These are phyloP conservation scores for Dasypolia templi DNA, from an alignment of 2,888 invertebrate genomes.

Conservation along the genomic window DNA sequence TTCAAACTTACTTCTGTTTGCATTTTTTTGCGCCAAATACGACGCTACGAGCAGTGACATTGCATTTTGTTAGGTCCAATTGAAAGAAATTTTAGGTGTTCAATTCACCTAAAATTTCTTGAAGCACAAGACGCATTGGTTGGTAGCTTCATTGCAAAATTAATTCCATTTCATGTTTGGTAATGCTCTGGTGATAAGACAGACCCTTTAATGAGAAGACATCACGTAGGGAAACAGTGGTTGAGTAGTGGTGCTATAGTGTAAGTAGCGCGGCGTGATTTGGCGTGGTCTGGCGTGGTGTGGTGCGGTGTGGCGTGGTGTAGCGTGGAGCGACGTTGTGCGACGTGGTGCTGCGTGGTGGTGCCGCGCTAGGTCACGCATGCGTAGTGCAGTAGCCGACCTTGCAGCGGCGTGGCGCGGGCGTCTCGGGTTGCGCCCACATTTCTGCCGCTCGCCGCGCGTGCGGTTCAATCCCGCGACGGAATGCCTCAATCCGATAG, in stretches of 20 bases:
- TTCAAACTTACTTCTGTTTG: neutral
- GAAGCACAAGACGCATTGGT: neutral
- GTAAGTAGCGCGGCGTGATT: neutral
- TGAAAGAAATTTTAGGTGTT: neutral
- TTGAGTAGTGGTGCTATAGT: constrained; percentile 20
- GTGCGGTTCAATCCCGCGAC: constrained; percentile 85
- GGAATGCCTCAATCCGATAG: constrained; percentile 87
- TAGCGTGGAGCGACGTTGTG: constrained; percentile 8
- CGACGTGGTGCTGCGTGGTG: constrained; percentile 12
- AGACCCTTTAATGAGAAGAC: neutral
- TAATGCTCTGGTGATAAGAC: neutral
- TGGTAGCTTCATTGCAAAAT: neutral
- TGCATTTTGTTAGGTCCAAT: neutral
- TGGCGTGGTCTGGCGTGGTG: constrained; percentile 6
- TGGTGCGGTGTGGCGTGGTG: constrained; percentile 11
- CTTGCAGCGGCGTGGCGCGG: constrained; percentile 80
- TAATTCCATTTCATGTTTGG: neutral
- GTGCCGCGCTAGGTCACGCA: constrained; percentile 76
- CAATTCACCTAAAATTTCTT: no score
- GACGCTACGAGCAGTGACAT: neutral
- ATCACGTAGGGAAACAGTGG: constrained; percentile 5
- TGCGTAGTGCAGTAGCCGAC: constrained; percentile 89
- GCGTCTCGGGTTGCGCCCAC: constrained; percentile 85
- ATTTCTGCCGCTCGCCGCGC: constrained; percentile 87
- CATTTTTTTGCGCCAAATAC: neutral